Evolutionary conservation across 2,113 vertebrate species (phyloP).

Genomic region (Oncorhynchus masou): DNA sequence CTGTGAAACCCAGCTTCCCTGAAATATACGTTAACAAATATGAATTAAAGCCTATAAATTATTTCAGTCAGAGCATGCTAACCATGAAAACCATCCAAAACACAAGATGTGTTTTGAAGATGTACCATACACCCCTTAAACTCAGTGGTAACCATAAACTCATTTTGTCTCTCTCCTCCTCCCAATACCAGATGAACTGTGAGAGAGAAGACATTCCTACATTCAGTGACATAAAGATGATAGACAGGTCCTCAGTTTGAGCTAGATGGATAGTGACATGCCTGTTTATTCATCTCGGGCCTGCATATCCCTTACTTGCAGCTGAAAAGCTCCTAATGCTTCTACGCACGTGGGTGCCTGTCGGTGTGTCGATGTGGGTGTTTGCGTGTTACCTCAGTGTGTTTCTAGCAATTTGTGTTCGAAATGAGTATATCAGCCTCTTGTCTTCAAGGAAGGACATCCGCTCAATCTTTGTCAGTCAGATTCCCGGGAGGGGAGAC

Average conservation of each 20-base stretch:
- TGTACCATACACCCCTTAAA: constrained; percentile 11
- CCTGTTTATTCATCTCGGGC: constrained; percentile 69
- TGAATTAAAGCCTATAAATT: not conserved
- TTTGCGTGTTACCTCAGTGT: no score
- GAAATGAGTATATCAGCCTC: constrained; percentile 64
- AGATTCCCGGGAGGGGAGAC: constrained; percentile 43
- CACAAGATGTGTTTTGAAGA: constrained; percentile 1
- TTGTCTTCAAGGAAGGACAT: constrained; percentile 68
- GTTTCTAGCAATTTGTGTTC: constrained; percentile 58
- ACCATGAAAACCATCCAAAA: not conserved
- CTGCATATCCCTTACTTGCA: constrained; percentile 49
- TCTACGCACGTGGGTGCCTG: constrained; percentile 27
- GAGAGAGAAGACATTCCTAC: constrained; percentile 32
- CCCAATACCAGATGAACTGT: constrained; percentile 33
- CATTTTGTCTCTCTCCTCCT: constrained; percentile 1
- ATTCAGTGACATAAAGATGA: constrained; percentile 18
- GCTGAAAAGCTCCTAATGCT: not conserved
- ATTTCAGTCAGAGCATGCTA: not conserved
- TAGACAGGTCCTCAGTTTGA: constrained; percentile 54
- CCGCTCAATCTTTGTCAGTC: constrained; percentile 67
- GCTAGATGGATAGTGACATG: constrained; percentile 70
- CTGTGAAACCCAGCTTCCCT: not conserved
- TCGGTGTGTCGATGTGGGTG: no score
- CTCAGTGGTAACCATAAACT: constrained; percentile 20
- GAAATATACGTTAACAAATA: constrained; percentile 4